These are phyloP conservation scores for Erythrolamprus reginae DNA, from an alignment of 2,113 vertebrate species.

Conservation along the genomic window DNA sequence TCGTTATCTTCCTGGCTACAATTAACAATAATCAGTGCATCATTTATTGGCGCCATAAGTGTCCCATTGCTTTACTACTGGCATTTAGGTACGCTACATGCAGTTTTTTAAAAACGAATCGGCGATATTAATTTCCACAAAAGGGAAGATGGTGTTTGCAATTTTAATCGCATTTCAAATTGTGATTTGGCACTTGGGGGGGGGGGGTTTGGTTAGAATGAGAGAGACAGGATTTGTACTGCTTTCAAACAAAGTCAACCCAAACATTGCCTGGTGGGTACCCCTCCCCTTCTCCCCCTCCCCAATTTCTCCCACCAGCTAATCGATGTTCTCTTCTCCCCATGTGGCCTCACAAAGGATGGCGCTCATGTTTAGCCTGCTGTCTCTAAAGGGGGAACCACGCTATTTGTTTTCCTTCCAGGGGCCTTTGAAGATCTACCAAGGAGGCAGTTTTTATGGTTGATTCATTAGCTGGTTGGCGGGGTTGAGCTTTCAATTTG, in stretches of 20 bases:
- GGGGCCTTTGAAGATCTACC: slow-evolving; percentile 74
- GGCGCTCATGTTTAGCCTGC: slow-evolving; percentile 65
- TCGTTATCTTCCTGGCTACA: background rate
- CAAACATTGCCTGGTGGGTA: slow-evolving; percentile 8
- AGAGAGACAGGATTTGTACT: background rate
- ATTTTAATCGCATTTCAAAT: background rate
- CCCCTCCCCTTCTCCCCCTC: background rate
- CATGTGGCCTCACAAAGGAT: slow-evolving; percentile 36
- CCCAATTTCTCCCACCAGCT: slow-evolving; percentile 32
- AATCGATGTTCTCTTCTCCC: slow-evolving; percentile 57
- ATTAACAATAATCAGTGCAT: background rate
- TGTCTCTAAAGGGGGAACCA: slow-evolving; percentile 69
- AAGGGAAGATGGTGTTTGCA: background rate
- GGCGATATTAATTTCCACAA: background rate
- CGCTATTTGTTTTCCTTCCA: slow-evolving; percentile 72
- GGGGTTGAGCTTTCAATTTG: slow-evolving; percentile 56
- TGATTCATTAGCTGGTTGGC: slow-evolving; percentile 65
- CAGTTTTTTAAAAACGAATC: background rate
- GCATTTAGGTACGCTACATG: background rate
- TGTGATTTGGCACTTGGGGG: background rate
- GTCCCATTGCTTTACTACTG: background rate
- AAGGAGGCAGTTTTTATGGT: slow-evolving; percentile 72
- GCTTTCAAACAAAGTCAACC: slow-evolving; percentile 20
- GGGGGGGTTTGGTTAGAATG: background rate
- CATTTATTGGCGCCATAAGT: background rate